These are phyloP conservation scores for Drosophila pseudotalamancana DNA, from an alignment of 2,888 invertebrate genomes.

Conservation along the genomic window DNA sequence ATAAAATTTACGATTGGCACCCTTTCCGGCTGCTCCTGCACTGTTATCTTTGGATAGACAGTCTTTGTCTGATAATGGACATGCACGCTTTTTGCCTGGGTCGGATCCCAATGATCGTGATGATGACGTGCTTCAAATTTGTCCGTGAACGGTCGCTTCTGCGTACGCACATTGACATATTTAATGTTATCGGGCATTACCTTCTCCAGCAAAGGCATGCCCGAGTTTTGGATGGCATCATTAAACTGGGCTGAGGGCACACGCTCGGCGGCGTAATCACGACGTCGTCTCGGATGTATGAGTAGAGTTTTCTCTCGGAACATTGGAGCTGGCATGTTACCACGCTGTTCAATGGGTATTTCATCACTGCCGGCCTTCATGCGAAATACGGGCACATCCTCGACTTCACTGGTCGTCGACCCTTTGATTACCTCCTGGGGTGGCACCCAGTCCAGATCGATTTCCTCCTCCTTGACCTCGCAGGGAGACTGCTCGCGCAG, in stretches of 20 bases:
- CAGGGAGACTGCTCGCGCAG: conserved; percentile 62
- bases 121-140: conserved; percentile 81
- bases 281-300: conserved; percentile 72
- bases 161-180: conserved; percentile 68
- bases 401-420: neutral
- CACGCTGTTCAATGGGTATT: conserved; percentile 54
- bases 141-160: conserved; percentile 70
- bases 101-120: conserved; percentile 82
- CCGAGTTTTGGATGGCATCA: conserved; percentile 50
- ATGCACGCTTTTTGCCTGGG: conserved; percentile 74
- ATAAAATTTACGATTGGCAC: conserved; percentile 61
- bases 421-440: conserved; percentile 34
- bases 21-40: conserved; percentile 39
- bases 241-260: conserved; percentile 71
- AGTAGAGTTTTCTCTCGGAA: conserved; percentile 79
- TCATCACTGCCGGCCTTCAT: conserved; percentile 9
- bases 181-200: conserved; percentile 59
- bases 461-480: conserved; percentile 55
- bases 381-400: conserved; percentile 11
- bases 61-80: conserved; percentile 79
- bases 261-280: conserved; percentile 71
- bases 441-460: conserved; percentile 82
- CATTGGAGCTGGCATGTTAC: conserved; percentile 82
- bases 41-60: conserved; percentile 64
- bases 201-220: conserved; percentile 69